Evolutionary conservation across 2,113 vertebrate genomes (phyloP), one percentile per base, ranked within the genome.

Genomic region (Amblyopsis rosae): DNA sequence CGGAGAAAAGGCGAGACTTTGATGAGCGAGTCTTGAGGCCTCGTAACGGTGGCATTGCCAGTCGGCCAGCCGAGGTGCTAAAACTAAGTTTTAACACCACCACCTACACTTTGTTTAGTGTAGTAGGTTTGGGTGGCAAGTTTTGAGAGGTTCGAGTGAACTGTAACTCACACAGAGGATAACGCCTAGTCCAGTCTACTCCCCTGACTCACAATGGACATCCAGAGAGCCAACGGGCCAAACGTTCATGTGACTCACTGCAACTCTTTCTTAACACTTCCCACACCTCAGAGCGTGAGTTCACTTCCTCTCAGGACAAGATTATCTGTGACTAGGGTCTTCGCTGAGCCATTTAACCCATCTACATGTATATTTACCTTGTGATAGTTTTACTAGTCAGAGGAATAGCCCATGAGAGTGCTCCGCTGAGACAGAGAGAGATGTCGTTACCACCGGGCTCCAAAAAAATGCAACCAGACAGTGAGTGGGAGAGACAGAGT

Each of bases 401-500:
- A 59, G 9, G 32, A 53, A 70, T 75, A 63, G 59, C 55, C 32
- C 45, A 53, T 62, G n/a, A 17, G 65, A 62, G 57, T 12, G 9
- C 56, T 32, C 55, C 55, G 11, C n/a, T 12, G 12, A 69, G 54
- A 74, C 69, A 63, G 74, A 75, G 47, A 5, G 32, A 47, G 73
- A 62, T 75, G 69, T 86, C 78, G 70, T 82, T 59, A 70, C 62
- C 65, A 45, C 75, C 47, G 64, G 55, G 35, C 19, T 26, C 59
- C 46, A 62, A 77, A 75, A 75, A 75, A 83, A 86, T 69, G 72
- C 84, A 26, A 26, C 26, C 26, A 87, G 83, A 88, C 85, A 86
- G 81, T 86, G 85, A 87, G 90, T 86, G 88, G 86, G 87, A 82
- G 81, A 82, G 73, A 80, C 75, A 26, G 74, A 57, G 87, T 85